Conservation (phyloP, 1,140 invertebrate genomes). For the Chionoecetes opilio region DNA sequence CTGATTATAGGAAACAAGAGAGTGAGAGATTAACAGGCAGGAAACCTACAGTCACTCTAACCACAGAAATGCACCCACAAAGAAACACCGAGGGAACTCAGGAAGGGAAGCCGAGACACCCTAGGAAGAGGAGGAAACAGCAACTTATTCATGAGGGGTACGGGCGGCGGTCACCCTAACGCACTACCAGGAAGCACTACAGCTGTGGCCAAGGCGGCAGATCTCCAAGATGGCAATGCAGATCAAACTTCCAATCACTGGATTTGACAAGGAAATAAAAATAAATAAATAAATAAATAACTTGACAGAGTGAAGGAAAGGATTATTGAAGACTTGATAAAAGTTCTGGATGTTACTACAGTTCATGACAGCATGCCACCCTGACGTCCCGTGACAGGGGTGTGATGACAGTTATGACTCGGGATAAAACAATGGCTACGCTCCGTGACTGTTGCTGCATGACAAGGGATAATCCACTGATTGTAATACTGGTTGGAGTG, state of each 20-base stretch:
- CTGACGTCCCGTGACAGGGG: no score
- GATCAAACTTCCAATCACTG: neutral
- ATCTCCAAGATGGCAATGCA: constrained; percentile 10
- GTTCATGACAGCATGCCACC: no score
- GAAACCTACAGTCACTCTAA: neutral
- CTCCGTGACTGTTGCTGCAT: no score
- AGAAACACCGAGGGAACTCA: neutral
- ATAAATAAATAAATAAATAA: no score
- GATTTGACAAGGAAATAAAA: no score
- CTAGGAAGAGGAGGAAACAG: neutral
- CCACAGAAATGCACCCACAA: constrained; percentile 23
- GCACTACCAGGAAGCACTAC: constrained; percentile 61
- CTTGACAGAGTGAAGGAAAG: no score
- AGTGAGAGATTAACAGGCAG: neutral
- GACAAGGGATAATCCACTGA: no score
- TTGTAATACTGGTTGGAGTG: neutral
- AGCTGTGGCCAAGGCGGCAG: constrained; percentile 41
- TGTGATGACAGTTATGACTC: no score
- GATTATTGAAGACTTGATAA: no score
- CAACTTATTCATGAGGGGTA: neutral
- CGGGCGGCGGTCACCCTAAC: neutral
- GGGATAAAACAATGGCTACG: no score
- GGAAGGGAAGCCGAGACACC: neutral
- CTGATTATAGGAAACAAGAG: neutral
- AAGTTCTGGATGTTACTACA: no score